These are phyloP conservation scores for Medauroidea extradentata DNA, from an alignment of 1,140 invertebrate genomes.

Conservation along the genomic window DNA sequence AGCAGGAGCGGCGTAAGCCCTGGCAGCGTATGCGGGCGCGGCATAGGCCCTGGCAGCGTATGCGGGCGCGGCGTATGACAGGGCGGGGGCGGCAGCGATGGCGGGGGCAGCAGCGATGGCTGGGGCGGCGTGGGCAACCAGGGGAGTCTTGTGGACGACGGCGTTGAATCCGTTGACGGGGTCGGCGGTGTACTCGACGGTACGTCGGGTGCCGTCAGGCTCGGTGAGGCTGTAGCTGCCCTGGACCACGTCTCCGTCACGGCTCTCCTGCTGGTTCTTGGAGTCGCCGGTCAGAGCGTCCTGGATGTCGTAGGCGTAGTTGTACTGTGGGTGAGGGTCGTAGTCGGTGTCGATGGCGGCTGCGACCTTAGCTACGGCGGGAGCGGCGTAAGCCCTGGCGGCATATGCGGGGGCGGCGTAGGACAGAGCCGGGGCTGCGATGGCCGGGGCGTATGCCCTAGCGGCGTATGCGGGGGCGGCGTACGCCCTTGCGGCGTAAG, in stretches of 20 bases:
- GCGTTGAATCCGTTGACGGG: slow-evolving; percentile 24
- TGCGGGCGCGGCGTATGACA: slow-evolving; percentile 9
- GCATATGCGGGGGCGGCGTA: slow-evolving; percentile 13
- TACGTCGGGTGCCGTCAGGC: slow-evolving; percentile 51
- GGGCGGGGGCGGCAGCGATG: neutral
- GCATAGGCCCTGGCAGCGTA: slow-evolving; percentile 5
- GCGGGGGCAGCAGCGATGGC: slow-evolving; percentile 27
- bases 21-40: slow-evolving; percentile 18
- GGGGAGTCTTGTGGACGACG: slow-evolving; percentile 5
- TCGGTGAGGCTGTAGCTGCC: slow-evolving; percentile 53
- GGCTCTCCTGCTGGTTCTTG: slow-evolving; percentile 49
- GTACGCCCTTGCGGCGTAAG: slow-evolving; percentile 4
- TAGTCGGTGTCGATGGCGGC: slow-evolving; percentile 29
- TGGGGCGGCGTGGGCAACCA: slow-evolving; percentile 36
- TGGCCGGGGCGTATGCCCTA: slow-evolving; percentile 8
- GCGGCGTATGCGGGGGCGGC: slow-evolving; percentile 1
- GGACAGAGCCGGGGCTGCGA: slow-evolving; percentile 24
- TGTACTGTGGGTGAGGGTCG: slow-evolving; percentile 53
- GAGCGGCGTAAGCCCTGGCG: neutral
- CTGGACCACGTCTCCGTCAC: slow-evolving; percentile 50
- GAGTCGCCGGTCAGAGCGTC: slow-evolving; percentile 50
- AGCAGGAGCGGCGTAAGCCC: slow-evolving; percentile 31
- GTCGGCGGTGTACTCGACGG: slow-evolving; percentile 51
- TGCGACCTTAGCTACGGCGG: slow-evolving; percentile 22
- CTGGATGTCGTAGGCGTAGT: slow-evolving; percentile 50